These are phyloP conservation scores for Ophion ellenae DNA, from an alignment of 2,888 invertebrate species.

Conservation along the genomic window DNA sequence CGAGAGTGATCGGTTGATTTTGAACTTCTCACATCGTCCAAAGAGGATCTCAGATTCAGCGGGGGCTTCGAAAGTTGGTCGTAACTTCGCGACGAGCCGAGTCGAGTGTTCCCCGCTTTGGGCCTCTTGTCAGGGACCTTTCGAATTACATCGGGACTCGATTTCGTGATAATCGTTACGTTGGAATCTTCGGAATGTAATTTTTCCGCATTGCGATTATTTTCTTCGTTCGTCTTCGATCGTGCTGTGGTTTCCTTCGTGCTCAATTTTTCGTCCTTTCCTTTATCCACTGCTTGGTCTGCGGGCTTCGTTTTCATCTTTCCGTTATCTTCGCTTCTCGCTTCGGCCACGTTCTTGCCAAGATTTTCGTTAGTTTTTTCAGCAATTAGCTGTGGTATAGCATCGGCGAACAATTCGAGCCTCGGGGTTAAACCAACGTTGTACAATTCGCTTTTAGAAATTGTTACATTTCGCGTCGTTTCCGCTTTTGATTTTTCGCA, in stretches of 20 bases:
- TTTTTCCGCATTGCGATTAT: slow-evolving; percentile 39
- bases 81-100: slow-evolving; percentile 78
- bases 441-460: slow-evolving; percentile 78
- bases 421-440: slow-evolving; percentile 80
- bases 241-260: neutral
- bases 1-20: slow-evolving; percentile 69
- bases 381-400: slow-evolving; percentile 80
- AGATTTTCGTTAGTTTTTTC: slow-evolving; percentile 76
- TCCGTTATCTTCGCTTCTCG: slow-evolving; percentile 48
- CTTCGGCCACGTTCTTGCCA: slow-evolving; percentile 53
- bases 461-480: slow-evolving; percentile 71
- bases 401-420: slow-evolving; percentile 80
- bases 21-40: slow-evolving; percentile 70
- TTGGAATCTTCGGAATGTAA: slow-evolving; percentile 6
- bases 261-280: neutral
- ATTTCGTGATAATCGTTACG: neutral
- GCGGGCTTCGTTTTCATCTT: slow-evolving; percentile 40
- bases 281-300: neutral
- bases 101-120: slow-evolving; percentile 63
- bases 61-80: slow-evolving; percentile 78
- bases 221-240: slow-evolving; percentile 22
- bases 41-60: slow-evolving; percentile 67
- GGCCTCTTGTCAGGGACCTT: slow-evolving; percentile 23
- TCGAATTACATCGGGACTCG: slow-evolving; percentile 19
- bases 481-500: slow-evolving; percentile 61